Base-by-base conservation (phyloP, 2,888 invertebrate genomes). In the Cybosia mesomella region DNA sequence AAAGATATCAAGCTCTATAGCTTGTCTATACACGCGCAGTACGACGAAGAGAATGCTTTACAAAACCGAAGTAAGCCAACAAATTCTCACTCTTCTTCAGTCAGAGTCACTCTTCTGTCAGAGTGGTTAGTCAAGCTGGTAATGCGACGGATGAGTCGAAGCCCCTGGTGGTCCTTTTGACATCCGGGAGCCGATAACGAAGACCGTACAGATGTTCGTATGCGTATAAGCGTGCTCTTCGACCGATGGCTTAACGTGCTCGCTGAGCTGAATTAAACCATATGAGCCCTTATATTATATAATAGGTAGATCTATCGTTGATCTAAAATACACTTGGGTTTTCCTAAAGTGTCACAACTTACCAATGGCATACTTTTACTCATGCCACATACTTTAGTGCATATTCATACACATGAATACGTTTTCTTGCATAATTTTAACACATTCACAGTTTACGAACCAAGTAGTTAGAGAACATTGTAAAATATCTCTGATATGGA, bases 321-420 rank as follows among this genome's bases (percentile, higher is more conserved):
- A 24, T 18, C 13, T 54, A n/a, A 58, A 67, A 63, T 54, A 1
- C 15, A 15, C 8, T 8, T 32, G 68, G 68, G 58, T 70, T 74
- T 80, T 43, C 70, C 68, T 58, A 74, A 70, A 36, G 21, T 72
- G 72, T 70, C 55, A 67, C 68, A 74, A 76, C 21, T 32, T n/a
- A 21, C 55, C 7, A 21, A 49, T 9, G 18, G 32, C 18, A 49
- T 71, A 71, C 68, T 69, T 69, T 68, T 66, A 59, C 67, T 57
- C 57, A 43, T 54, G 57, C 18, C 66, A 60, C 58, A 59, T 53
- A 66, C 21, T 60, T 66, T 54, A 54, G 34, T 49, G 32, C 49
- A 57, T 62, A 55, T 34, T 57, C 57, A 54, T 66, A 36, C 39
- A 49, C 43, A 58, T 53, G 24, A 64, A 55, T 63, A 58, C 36